Base-by-base conservation (phyloP, 2,113 vertebrate genomes). In the Propithecus coquereli region DNA sequence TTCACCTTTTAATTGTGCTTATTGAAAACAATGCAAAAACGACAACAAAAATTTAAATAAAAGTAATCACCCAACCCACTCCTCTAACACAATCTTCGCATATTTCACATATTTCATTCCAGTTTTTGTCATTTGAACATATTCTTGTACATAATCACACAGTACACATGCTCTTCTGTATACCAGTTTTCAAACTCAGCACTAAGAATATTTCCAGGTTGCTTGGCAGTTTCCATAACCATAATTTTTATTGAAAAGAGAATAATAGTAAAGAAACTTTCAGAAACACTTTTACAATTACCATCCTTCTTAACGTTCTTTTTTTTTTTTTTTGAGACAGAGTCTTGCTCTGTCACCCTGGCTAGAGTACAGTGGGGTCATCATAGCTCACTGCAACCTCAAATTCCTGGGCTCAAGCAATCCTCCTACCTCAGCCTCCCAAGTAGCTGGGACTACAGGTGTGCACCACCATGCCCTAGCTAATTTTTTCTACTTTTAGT, bases 1-100 rank as follows among this genome's bases (percentile, higher is more conserved):
- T 90, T 84, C 57, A 8, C 22, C 47, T 94, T 82, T 76, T 65
- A 65, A 47, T 81, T 70, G n/a, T 54, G 34, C 32, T 79, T 86
- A 80, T 43, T 87, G 76, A 37, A 34, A 90, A 89, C 76, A 85
- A 47, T 73, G 43, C 59, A 95, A 95, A 43, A 94, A 61, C 17
- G 45, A 74, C 27, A 52, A 50, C 32, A 73, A 43, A 61, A 77
- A 3, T 76, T 73, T 88, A 47, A 76, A 17, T 84, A 84, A 87
- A 91, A 94, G 16, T 63, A 71, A 88, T 47, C 52, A 68, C 9
- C 9, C 22, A 34, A 14, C 45, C 59, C 5, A 63, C 14, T 61
- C 23, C 66, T 12, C 79, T 61, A 82, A 68, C 68, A 37, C 3
- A 0, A 50, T 82, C 20, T 54, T 50, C 40, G 59, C 66, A n/a